phyloP scores from a whole-genome alignment of 2,113 vertebrate species.

The Xiphophorus maculatus region DNA sequence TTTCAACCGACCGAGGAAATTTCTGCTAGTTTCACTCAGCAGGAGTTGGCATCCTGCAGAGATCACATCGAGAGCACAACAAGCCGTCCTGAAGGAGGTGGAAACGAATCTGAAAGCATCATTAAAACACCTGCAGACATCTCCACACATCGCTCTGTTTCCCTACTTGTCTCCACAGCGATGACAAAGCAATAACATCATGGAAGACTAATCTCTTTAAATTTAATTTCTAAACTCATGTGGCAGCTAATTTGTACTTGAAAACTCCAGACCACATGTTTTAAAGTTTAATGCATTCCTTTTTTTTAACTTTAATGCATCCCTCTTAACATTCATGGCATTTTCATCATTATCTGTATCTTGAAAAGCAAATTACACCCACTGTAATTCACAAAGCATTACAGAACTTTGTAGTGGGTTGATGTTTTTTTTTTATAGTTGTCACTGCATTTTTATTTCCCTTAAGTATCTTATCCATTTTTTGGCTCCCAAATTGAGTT shows the following conservation, averaged over 20 bases:
- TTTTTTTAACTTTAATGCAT: not conserved
- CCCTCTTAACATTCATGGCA: not conserved
- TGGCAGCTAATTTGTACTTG: not conserved
- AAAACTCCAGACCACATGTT: not conserved
- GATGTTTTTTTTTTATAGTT: constrained; percentile 43
- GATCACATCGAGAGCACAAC: not conserved
- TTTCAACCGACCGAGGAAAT: not conserved
- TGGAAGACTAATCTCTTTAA: not conserved
- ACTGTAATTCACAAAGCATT: constrained; percentile 24
- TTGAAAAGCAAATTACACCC: constrained; percentile 22
- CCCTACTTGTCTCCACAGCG: not conserved
- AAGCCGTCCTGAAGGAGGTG: not conserved
- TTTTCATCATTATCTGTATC: not conserved
- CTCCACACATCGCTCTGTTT: not conserved
- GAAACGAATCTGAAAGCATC: not conserved
- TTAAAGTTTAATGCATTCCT: not conserved
- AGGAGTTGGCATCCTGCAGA: not conserved
- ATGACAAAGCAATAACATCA: not conserved
- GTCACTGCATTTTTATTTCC: constrained; percentile 7
- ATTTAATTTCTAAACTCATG: not conserved
- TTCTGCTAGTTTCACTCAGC: not conserved
- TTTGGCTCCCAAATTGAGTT: constrained; percentile 31
- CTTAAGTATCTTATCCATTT: constrained; percentile 37
- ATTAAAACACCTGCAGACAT: not conserved
- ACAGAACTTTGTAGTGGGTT: constrained; percentile 19